Evolutionary conservation across 2,797 vertebrate genomes (phyloP).

Genomic region (Oryzias sinensis): DNA sequence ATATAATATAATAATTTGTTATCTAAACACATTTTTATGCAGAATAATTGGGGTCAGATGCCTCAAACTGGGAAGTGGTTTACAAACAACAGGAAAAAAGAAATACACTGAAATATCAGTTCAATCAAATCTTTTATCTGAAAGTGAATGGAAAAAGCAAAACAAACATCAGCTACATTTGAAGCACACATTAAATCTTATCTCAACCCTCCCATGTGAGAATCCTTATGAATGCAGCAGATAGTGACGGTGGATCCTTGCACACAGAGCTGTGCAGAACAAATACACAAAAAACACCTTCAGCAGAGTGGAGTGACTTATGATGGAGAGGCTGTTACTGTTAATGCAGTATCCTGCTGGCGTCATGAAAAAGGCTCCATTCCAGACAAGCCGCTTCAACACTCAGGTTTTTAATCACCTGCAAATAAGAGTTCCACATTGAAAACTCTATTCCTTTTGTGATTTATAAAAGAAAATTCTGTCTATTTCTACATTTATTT

Average conservation of each 20-base stretch:
- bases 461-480: no score
- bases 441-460: no score
- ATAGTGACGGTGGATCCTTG: constrained; percentile 38
- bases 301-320: constrained; percentile 47
- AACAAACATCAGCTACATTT: constrained; percentile 19
- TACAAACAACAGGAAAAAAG: no score
- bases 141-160: no score
- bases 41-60: no score
- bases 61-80: no score
- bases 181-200: constrained; percentile 10
- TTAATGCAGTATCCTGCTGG: constrained; percentile 34
- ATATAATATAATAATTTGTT: no score
- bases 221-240: constrained; percentile 31
- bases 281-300: constrained; percentile 43
- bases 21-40: no score
- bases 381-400: constrained; percentile 17
- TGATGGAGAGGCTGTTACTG: constrained; percentile 58
- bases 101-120: no score
- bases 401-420: constrained; percentile 11
- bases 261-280: constrained; percentile 21
- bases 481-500: no score
- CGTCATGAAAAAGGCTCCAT: constrained; percentile 15
- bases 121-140: no score
- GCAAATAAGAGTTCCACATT: neutral
- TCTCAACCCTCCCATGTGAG: constrained; percentile 8